Evolutionary conservation across 64 coral and sea anemone species (phyloP).

Genomic region (Stylophora pistillata): DNA sequence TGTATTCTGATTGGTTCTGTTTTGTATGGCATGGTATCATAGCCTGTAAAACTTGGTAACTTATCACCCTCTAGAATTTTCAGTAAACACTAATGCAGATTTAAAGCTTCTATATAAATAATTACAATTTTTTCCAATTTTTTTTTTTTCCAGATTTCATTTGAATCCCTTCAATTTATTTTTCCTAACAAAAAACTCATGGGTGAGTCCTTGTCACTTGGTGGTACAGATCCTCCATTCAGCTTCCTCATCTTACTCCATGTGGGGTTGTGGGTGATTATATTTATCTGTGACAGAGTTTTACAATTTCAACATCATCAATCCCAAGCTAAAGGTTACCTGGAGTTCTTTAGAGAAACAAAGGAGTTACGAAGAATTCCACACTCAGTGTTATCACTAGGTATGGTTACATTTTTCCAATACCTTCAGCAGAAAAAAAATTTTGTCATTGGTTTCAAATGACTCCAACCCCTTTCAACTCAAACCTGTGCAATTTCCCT

Average conservation of each 20-base stretch:
- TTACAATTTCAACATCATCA: slow-evolving; percentile 71
- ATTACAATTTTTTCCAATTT: not conserved
- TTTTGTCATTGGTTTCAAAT: too few relatives aligned
- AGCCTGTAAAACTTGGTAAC: too few relatives aligned
- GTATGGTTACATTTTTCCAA: slow-evolving; percentile 11
- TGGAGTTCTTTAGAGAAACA: slow-evolving; percentile 88
- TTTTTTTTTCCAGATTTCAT: slow-evolving; percentile 61
- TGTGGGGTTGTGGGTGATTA: slow-evolving; percentile 74
- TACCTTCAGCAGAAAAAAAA: too few relatives aligned
- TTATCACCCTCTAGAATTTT: too few relatives aligned
- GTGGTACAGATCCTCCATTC: slow-evolving; percentile 81
- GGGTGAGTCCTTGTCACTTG: slow-evolving; percentile 8
- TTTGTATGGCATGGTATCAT: too few relatives aligned
- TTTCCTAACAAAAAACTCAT: slow-evolving; percentile 26
- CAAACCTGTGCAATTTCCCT: too few relatives aligned
- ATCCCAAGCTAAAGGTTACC: slow-evolving; percentile 75
- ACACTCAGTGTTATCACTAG: slow-evolving; percentile 59
- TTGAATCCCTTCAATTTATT: slow-evolving; percentile 76
- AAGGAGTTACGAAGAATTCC: slow-evolving; percentile 81
- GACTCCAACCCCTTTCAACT: too few relatives aligned
- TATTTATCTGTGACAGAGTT: slow-evolving; percentile 76
- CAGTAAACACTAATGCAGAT: too few relatives aligned
- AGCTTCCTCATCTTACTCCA: slow-evolving; percentile 79
- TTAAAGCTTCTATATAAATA: too few relatives aligned
- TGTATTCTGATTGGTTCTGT: too few relatives aligned